Conservation (phyloP, 2,888 invertebrate genomes). For the Parnassius smintheus region DNA sequence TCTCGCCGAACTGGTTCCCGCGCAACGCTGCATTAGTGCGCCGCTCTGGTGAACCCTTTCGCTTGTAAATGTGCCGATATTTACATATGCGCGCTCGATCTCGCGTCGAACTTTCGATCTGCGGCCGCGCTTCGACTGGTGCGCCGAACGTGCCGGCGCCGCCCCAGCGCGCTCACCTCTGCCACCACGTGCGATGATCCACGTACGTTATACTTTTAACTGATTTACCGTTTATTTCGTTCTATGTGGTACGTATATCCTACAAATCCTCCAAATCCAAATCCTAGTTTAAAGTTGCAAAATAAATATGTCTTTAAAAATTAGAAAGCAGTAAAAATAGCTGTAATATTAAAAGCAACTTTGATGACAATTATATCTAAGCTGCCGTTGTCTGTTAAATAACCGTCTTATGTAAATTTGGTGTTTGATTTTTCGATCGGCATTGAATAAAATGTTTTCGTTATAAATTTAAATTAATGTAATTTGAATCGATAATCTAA, state of each 20-base stretch:
- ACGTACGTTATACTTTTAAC: conserved; percentile 58
- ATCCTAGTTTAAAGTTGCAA: too few species aligned
- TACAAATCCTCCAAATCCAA: too few species aligned
- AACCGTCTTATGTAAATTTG: conserved; percentile 13
- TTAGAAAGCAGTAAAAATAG: too few species aligned
- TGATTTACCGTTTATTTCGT: not conserved
- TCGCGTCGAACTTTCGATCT: conserved; percentile 80
- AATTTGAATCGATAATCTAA: too few species aligned
- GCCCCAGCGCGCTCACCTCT: conserved; percentile 64
- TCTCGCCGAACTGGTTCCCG: conserved; percentile 84
- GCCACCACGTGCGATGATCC: conserved; percentile 72
- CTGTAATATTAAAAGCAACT: not conserved
- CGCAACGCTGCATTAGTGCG: conserved; percentile 79
- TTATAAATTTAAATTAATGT: too few species aligned
- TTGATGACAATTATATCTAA: not conserved
- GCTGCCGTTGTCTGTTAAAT: conserved; percentile 3
- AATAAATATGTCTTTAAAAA: too few species aligned
- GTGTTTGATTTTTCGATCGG: not conserved
- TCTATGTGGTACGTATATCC: not conserved
- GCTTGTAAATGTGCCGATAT: conserved; percentile 82
- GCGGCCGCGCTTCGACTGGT: conserved; percentile 64
- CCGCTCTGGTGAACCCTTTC: conserved; percentile 81
- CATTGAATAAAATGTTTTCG: not conserved
- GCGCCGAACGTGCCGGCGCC: conserved; percentile 51
- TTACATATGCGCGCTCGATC: conserved; percentile 79